These are phyloP conservation scores for Eucidaris tribuloides DNA, from an alignment of 35 echinoderm and acorn worm genomes.

Conservation along the genomic window DNA sequence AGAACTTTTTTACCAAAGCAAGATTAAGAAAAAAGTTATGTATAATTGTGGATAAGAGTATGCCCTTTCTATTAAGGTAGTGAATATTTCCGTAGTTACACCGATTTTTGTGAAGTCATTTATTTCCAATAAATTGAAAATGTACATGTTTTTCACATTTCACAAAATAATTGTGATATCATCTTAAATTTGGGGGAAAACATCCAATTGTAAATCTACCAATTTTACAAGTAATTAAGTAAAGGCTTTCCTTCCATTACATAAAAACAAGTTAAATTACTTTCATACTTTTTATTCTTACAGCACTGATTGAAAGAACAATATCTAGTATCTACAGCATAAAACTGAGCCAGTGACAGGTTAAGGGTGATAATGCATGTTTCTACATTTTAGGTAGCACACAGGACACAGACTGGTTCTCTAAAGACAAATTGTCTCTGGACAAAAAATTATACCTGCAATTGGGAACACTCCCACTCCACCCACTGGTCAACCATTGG, in stretches of 20 bases:
- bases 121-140: too few species aligned
- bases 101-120: too few species aligned
- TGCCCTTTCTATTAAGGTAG: too few species aligned
- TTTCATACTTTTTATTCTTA: too few species aligned
- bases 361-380: background rate
- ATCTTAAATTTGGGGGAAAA: too few species aligned
- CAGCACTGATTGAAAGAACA: too few species aligned
- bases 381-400: background rate
- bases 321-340: background rate
- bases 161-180: too few species aligned
- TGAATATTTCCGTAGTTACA: too few species aligned
- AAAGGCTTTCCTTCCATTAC: background rate
- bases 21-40: background rate
- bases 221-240: background rate
- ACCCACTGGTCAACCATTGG: slow-evolving; percentile 62
- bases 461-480: slow-evolving; percentile 81
- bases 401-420: background rate
- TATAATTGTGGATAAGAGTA: too few species aligned
- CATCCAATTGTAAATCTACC: too few species aligned
- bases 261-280: background rate
- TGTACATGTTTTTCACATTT: too few species aligned
- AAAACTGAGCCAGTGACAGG: background rate
- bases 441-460: slow-evolving; percentile 48
- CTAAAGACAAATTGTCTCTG: too few species aligned
- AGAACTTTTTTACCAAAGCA: background rate